phyloP scores from a whole-genome alignment of 2,888 invertebrate species.

The Isotomurus palustris region DNA sequence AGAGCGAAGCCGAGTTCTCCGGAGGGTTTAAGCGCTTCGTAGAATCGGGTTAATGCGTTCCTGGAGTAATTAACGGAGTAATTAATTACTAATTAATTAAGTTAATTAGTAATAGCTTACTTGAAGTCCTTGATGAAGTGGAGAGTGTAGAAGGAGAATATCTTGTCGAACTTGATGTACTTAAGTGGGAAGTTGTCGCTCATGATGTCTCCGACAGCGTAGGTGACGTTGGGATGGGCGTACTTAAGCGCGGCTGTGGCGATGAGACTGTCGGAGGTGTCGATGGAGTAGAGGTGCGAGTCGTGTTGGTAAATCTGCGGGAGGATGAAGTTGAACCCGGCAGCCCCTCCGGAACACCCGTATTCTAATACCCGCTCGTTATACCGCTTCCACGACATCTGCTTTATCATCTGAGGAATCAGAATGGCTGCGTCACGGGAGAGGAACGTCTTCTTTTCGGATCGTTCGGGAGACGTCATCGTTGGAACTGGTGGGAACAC shows the following conservation, averaged over 20 bases:
- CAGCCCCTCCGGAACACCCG: conserved; percentile 36
- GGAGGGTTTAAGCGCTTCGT: conserved; percentile 23
- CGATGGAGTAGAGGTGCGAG: conserved; percentile 28
- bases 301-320: conserved; percentile 18
- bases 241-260: conserved; percentile 27
- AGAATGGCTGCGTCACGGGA: conserved; percentile 26
- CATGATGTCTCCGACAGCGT: conserved; percentile 24
- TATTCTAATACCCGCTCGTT: conserved; percentile 30
- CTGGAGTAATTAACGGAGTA: conserved; percentile 7
- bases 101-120: conserved; percentile 14
- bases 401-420: conserved; percentile 18
- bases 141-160: conserved; percentile 35
- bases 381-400: conserved; percentile 19
- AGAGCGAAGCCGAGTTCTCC: conserved; percentile 26
- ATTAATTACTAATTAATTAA: not conserved
- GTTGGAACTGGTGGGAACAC: not conserved
- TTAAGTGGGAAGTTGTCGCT: conserved; percentile 27
- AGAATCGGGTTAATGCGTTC: conserved; percentile 20
- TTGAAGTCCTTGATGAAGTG: conserved; percentile 38
- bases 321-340: conserved; percentile 25
- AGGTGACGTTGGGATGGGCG: conserved; percentile 26
- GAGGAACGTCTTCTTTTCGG: conserved; percentile 23
- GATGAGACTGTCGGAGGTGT: conserved; percentile 32
- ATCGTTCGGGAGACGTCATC: conserved; percentile 28
- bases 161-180: conserved; percentile 29